Evolutionary conservation across 2,113 vertebrate species (phyloP).

Genomic region (Noturus placidus): DNA sequence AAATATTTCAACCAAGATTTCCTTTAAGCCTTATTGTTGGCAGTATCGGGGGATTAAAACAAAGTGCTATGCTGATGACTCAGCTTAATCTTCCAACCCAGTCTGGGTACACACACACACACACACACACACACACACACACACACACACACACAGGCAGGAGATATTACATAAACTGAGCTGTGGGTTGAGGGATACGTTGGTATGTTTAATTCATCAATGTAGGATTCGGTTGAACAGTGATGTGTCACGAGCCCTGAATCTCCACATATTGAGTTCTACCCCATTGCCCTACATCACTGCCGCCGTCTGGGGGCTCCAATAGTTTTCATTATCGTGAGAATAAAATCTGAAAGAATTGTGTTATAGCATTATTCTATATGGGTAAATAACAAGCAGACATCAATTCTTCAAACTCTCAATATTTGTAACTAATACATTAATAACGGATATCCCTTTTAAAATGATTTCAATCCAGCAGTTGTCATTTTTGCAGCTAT

Average conservation of each 20-base stretch:
- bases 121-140: slow-evolving; percentile 39
- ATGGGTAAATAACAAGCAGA: neutral
- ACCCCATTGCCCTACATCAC: neutral
- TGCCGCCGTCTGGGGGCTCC: neutral
- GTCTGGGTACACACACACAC: slow-evolving; percentile 68
- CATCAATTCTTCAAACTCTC: neutral
- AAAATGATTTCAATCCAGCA: neutral
- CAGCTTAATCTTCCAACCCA: slow-evolving; percentile 64
- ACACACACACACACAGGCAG: slow-evolving; percentile 53
- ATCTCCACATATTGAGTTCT: neutral
- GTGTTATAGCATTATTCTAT: neutral
- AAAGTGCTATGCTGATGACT: slow-evolving; percentile 69
- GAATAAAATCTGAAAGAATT: neutral
- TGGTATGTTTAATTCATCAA: slow-evolving; percentile 66
- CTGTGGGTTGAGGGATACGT: slow-evolving; percentile 64
- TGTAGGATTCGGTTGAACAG: slow-evolving; percentile 56
- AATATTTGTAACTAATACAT: neutral
- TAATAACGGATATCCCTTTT: neutral
- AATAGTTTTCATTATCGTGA: neutral
- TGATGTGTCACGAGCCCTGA: neutral
- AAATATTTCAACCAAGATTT: slow-evolving; percentile 53
- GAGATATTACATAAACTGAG: slow-evolving; percentile 66
- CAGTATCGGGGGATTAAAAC: slow-evolving; percentile 58
- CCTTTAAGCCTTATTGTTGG: slow-evolving; percentile 37
- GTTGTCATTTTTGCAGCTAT: neutral